These are phyloP conservation scores for Acleris literana DNA, from an alignment of 2,888 invertebrate genomes.

Conservation along the genomic window DNA sequence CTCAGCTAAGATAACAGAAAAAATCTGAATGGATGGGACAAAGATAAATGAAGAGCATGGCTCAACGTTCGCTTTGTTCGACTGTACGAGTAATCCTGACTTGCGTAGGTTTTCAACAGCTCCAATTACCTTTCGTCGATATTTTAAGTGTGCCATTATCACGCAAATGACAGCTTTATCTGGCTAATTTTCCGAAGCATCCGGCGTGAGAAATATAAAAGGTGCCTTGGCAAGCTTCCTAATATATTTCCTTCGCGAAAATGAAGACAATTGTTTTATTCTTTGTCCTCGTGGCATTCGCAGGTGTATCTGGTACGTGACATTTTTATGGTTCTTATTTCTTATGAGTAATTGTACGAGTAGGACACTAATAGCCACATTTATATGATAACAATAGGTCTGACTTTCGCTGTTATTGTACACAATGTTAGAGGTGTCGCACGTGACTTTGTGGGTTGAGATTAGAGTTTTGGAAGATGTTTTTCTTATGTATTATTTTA, in stretches of 20 bases:
- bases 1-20: too few relatives aligned
- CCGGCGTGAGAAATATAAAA: slow-evolving; percentile 30
- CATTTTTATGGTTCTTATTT: slow-evolving; percentile 25
- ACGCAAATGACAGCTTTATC: slow-evolving; percentile 26
- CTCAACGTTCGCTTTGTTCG: too few relatives aligned
- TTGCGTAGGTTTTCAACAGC: not conserved
- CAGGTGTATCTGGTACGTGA: slow-evolving; percentile 32
- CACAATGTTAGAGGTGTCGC: not conserved
- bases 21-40: too few relatives aligned
- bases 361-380: slow-evolving; percentile 23
- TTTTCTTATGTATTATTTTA: too few relatives aligned
- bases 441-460: too few relatives aligned
- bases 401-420: slow-evolving; percentile 1
- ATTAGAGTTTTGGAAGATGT: too few relatives aligned
- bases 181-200: slow-evolving; percentile 23
- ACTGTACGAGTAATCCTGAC: not conserved
- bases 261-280: slow-evolving; percentile 36
- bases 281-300: slow-evolving; percentile 19
- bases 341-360: slow-evolving; percentile 23
- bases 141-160: slow-evolving; percentile 21
- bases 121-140: slow-evolving; percentile 1
- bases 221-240: slow-evolving; percentile 11
- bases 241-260: slow-evolving; percentile 24
- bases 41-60: too few relatives aligned
- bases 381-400: slow-evolving; percentile 23